Evolutionary conservation across 2,797 vertebrate species (phyloP), one percentile per base, ranked within the genome.

Genomic region (Spea hammondii): DNA sequence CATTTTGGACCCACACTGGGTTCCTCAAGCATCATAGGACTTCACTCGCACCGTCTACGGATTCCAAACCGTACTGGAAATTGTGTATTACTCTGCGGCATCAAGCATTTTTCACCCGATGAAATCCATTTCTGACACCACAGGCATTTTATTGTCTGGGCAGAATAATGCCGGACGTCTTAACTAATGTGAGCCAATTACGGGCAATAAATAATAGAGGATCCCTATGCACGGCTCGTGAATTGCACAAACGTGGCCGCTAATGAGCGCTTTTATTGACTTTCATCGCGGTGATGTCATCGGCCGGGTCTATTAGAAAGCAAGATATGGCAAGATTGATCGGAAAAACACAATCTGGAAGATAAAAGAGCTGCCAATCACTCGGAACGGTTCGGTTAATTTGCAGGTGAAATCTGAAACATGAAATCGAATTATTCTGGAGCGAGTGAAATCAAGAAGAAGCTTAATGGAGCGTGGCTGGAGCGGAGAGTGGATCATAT

Each of bases 341-440:
- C 68, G 12, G 51, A 69, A 54, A 65, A 32, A 62, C 59, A 50
- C 65, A n/a, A 60, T 57, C 48, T 7, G 32, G 57, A 44, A 77
- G 70, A 82, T 82, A 82, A 77, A 82, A 78, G 80, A 70, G 13
- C 7, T 57, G 75, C 67, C 80, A 82, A 74, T 82, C 80, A 82
- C 53, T 59, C 68, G 65, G 46, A 5, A n/a, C 45, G 59, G 70
- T 49, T 74, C 70, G 54, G 70, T 75, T 82, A 73, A 82, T 82
- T 77, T 74, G 66, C 79, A 77, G 70, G 46, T 51, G 51, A 66
- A 72, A 74, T 50, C 70, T 72, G 70, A 12, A 73, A 77, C 65
- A 72, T 65, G 60, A 77, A 71, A 69, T 74, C 69, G 77, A 76
- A 80, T 60, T 75, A 72, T 80, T 76, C 73, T 11, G 65, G 70